Conservation (phyloP, 2,888 invertebrate species). For the Taenaris catops region DNA sequence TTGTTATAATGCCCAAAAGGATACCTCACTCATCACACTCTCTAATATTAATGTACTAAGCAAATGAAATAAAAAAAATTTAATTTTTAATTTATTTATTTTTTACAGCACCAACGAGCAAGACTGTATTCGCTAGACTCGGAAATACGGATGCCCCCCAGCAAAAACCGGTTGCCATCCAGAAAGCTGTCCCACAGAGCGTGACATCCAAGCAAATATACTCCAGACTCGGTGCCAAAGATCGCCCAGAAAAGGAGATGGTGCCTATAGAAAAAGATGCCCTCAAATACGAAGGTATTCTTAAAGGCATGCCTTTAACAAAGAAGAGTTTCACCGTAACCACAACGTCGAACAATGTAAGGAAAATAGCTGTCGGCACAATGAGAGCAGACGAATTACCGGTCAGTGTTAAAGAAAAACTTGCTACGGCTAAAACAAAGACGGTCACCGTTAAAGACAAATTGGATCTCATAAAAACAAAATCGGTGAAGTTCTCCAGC, state of each 20-base stretch:
- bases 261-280: constrained; percentile 58
- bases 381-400: constrained; percentile 71
- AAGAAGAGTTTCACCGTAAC: constrained; percentile 56
- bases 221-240: constrained; percentile 57
- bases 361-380: constrained; percentile 55
- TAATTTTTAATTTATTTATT: background rate
- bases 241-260: constrained; percentile 16
- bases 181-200: constrained; percentile 27
- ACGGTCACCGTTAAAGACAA: constrained; percentile 38
- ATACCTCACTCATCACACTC: background rate
- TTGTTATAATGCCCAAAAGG: too few species aligned
- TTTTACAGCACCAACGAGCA: constrained; percentile 30
- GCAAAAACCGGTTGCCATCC: constrained; percentile 12
- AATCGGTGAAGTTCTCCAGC: constrained; percentile 69
- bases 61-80: too few species aligned
- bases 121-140: constrained; percentile 63
- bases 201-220: constrained; percentile 51
- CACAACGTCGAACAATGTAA: constrained; percentile 43
- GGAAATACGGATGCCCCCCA: constrained; percentile 45
- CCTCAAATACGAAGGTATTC: constrained; percentile 67
- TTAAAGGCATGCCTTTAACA: constrained; percentile 40
- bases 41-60: too few species aligned
- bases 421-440: constrained; percentile 56
- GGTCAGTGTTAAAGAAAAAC: constrained; percentile 58
- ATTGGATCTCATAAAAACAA: constrained; percentile 48